Percentiles rank a stretch among this genome's conserved stretches.
phyloP scores from a whole-genome alignment of 2,888 invertebrate species.

The Antheraea assamensis region DNA sequence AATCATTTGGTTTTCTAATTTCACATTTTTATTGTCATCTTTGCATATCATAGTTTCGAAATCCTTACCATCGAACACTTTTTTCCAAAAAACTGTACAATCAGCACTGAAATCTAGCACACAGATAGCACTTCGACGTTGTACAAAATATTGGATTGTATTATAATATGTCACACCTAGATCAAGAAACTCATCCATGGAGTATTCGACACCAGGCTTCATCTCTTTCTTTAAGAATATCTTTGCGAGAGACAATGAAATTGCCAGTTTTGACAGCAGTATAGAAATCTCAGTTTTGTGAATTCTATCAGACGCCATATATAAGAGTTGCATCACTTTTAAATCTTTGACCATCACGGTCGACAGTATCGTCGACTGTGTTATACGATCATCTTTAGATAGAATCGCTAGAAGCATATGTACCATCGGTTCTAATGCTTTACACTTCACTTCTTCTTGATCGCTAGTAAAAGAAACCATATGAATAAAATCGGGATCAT shows the following conservation, averaged over 20 bases:
- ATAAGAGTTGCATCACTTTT: conserved; percentile 60
- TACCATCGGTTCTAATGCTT: conserved; percentile 80
- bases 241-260: conserved; percentile 68
- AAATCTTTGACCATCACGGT: conserved; percentile 55
- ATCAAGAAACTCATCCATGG: conserved; percentile 61
- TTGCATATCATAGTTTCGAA: conserved; percentile 35
- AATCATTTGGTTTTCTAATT: conserved; percentile 83
- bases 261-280: conserved; percentile 74
- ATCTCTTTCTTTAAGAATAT: conserved; percentile 58
- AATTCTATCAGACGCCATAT: conserved; percentile 62
- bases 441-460: conserved; percentile 75
- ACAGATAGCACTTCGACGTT: conserved; percentile 51
- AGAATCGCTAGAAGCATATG: conserved; percentile 80
- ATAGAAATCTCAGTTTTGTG: conserved; percentile 71
- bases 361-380: conserved; percentile 57
- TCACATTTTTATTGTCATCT: conserved; percentile 44
- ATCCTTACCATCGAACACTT: conserved; percentile 50
- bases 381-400: conserved; percentile 72
- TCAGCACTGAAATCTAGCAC: conserved; percentile 63
- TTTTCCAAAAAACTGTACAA: conserved; percentile 58
- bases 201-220: conserved; percentile 54
- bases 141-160: conserved; percentile 50
- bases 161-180: conserved; percentile 61
- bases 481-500: conserved; percentile 77
- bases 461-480: conserved; percentile 75